Evolutionary conservation across 1,140 invertebrate species (phyloP), one percentile per base, ranked within the genome.

Genomic region (Schlechtendalia chinensis): DNA sequence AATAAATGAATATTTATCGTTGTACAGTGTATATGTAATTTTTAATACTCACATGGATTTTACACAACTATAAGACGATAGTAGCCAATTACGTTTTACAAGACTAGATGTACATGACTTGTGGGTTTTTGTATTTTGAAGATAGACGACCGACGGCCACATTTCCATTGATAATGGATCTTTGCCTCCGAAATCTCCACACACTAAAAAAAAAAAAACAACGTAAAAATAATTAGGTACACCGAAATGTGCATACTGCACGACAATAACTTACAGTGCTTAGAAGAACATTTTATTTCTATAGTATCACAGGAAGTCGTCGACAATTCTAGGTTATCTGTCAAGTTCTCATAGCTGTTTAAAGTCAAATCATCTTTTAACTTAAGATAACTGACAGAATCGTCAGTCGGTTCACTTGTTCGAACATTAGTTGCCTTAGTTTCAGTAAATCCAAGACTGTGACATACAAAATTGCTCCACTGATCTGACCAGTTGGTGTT

Each of bases 41-140:
- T 22, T 63, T 71, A 17, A 19, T 71, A 83, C 81, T 81, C 84
- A 88, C 88, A 84, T 87, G 5, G 81, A 81, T 81, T 87, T 83
- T 65, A 90, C 85, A 80, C 90, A 91, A 1, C 88, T 89, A 82
- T 89, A 89, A 83, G 89, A 89, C 11, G 89, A 87, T 53, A 90
- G 83, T 22, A 87, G 86, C 86, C 90, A 89, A 83, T 86, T 86
- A 4, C 89, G 89, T 61, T 88, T 86, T 24, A 91, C 82, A n/a
- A 90, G 84, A 80, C 87, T 89, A 10, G 88, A 88, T 10, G 90
- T 90, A 82, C 89, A 90, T 81, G 87, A 86, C 39, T 87, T 85
- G 53, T 89, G 87, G 63, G 84, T 84, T 83, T 87, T 88, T 14
- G 85, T 84, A 83, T 89, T 87, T 65, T 88, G 88, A 5, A 90